Conservation (phyloP, 2,888 invertebrate genomes). For the Horisme vitalbata region DNA sequence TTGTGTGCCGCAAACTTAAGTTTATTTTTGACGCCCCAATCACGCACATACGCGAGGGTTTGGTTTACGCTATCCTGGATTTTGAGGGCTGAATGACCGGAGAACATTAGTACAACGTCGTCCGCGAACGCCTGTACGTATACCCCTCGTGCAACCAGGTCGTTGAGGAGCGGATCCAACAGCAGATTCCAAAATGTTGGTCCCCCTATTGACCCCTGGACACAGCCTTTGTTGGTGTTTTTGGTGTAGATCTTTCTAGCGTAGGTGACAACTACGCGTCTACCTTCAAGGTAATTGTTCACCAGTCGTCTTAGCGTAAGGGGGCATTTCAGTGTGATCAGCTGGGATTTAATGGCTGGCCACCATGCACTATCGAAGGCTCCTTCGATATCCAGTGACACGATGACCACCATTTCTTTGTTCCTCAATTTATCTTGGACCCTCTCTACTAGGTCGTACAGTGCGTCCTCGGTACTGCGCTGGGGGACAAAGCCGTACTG, state of each 20-base stretch:
- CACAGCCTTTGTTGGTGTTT: background rate
- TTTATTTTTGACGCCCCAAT: too few species aligned
- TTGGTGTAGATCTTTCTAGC: background rate
- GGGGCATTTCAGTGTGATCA: background rate
- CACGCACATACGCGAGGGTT: background rate
- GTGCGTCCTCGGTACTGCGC: background rate
- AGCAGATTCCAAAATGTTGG: slow-evolving; percentile 1
- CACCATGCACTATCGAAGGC: slow-evolving; percentile 13
- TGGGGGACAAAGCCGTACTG: slow-evolving; percentile 1
- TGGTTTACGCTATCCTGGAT: background rate
- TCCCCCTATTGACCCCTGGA: background rate
- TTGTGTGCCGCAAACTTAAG: background rate
- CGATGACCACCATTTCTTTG: too few species aligned
- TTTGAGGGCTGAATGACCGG: background rate
- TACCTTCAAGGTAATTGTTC: background rate
- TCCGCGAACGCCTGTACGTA: background rate
- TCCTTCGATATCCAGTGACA: slow-evolving; percentile 4
- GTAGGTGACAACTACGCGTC: background rate
- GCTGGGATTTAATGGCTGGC: background rate
- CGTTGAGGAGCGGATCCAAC: slow-evolving; percentile 1
- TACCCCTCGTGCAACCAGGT: background rate
- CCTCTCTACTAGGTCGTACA: background rate
- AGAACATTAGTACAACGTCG: background rate
- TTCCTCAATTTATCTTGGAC: background rate
- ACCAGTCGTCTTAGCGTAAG: background rate